These are phyloP conservation scores for Cyrtorhinus lividipennis DNA, from an alignment of 1,140 invertebrate genomes.

Conservation along the genomic window DNA sequence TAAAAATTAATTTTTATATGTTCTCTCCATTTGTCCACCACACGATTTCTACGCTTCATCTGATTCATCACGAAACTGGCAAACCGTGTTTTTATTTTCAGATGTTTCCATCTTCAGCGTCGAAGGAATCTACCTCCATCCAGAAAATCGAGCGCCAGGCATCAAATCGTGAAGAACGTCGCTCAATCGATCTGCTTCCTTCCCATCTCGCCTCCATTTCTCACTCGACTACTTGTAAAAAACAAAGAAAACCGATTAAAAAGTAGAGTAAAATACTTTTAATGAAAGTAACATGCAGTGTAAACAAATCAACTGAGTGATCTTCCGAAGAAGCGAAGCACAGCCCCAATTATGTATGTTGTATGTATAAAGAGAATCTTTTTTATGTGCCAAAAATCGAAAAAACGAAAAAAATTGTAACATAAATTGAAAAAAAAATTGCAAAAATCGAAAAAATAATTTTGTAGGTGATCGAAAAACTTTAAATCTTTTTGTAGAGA, in stretches of 20 bases:
- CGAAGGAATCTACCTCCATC: constrained; percentile 62
- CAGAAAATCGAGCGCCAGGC: constrained; percentile 38
- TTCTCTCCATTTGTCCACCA: no score
- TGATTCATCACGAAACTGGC: no score
- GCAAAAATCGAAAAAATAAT: background rate
- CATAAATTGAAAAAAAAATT: background rate
- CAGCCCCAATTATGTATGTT: background rate
- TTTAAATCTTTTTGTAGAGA: background rate
- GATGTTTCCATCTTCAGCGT: constrained; percentile 86
- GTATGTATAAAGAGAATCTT: background rate
- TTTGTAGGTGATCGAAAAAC: background rate
- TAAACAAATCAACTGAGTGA: constrained; percentile 5
- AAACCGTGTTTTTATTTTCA: no score
- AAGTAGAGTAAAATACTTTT: background rate
- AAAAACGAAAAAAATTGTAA: background rate
- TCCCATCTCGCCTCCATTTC: constrained; percentile 15
- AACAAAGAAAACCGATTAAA: background rate
- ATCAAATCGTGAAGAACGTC: constrained; percentile 35
- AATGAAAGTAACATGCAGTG: background rate
- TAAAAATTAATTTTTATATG: no score
- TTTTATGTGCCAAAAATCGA: background rate
- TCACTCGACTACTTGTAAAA: background rate
- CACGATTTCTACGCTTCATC: no score
- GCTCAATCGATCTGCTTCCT: constrained; percentile 28
- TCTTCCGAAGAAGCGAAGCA: background rate